Conservation (phyloP, 2,888 invertebrate genomes). For the Orthonychiurus folsomi region DNA sequence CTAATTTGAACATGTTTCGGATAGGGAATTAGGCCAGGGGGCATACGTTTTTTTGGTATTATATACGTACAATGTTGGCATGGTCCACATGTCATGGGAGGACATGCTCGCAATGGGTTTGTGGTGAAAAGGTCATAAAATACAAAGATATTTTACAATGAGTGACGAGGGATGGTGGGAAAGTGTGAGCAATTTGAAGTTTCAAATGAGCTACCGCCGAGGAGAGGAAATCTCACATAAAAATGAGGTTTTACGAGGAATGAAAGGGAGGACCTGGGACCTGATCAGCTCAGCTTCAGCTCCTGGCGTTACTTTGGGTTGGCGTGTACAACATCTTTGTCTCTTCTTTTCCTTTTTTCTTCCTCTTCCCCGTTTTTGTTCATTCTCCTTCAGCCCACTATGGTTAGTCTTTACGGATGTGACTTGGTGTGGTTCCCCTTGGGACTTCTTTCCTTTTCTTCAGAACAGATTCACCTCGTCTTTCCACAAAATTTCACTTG, state of each 20-base stretch:
- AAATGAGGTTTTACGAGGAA: conserved; percentile 32
- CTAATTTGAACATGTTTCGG: no score
- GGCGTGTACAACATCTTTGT: conserved; percentile 21
- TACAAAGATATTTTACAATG: no score
- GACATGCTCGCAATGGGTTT: background rate
- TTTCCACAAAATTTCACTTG: conserved; percentile 3
- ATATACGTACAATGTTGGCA: background rate
- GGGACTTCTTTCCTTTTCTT: conserved; percentile 16
- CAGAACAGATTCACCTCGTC: conserved; percentile 8
- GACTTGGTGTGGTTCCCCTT: conserved; percentile 29
- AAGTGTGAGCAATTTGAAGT: conserved; percentile 31
- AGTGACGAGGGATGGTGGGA: background rate
- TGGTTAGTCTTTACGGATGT: conserved; percentile 27
- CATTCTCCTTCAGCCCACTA: background rate
- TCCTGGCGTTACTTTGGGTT: no score
- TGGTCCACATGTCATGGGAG: background rate
- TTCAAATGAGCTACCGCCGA: conserved; percentile 35
- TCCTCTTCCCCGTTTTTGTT: conserved; percentile 2
- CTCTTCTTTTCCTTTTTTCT: conserved; percentile 17
- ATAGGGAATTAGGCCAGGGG: no score
- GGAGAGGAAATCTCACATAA: conserved; percentile 29
- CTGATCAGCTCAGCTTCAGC: no score
- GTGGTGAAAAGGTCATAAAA: no score
- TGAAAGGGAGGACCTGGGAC: conserved; percentile 19
- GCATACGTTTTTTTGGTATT: no score